These are phyloP conservation scores for Hippasteria phrygiana DNA, from an alignment of 53 echinoderm and acorn worm species.

Conservation along the genomic window DNA sequence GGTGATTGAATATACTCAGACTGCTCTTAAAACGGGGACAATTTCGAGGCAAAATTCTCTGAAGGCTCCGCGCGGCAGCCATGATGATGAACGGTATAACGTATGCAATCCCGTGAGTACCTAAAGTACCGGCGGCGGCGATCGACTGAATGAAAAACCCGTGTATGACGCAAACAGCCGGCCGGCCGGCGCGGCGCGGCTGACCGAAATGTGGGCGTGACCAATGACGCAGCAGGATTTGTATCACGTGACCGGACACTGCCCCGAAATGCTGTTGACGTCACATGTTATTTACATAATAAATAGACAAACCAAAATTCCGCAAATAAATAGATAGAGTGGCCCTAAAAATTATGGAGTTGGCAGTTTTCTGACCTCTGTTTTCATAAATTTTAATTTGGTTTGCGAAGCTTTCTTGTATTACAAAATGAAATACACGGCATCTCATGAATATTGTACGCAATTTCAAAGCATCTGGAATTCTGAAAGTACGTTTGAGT, in stretches of 20 bases:
- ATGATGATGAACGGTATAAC: conserved; percentile 1
- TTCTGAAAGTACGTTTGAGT: too few species aligned
- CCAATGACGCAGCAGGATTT: conserved; percentile 59
- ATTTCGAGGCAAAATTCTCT: conserved; percentile 42
- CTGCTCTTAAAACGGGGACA: conserved; percentile 21
- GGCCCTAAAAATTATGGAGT: neutral
- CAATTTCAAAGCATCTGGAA: too few species aligned
- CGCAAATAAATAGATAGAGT: neutral
- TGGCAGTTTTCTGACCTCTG: too few species aligned
- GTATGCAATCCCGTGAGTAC: neutral
- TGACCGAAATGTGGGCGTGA: conserved; percentile 73
- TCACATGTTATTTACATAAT: conserved; percentile 8
- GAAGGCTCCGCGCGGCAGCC: conserved; percentile 10
- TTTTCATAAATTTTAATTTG: too few species aligned
- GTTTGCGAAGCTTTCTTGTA: too few species aligned
- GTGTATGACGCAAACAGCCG: neutral
- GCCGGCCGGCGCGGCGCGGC: conserved; percentile 7
- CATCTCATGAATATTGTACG: too few species aligned
- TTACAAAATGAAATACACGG: too few species aligned
- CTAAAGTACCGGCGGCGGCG: neutral
- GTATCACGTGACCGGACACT: conserved; percentile 66
- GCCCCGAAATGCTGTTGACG: conserved; percentile 25
- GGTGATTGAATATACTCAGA: conserved; percentile 3
- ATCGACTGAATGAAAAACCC: neutral
- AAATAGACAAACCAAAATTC: neutral